Evolutionary conservation across 2,888 invertebrate species (phyloP), one percentile per base, ranked within the genome.

Genomic region (Troides oblongomaculatus): DNA sequence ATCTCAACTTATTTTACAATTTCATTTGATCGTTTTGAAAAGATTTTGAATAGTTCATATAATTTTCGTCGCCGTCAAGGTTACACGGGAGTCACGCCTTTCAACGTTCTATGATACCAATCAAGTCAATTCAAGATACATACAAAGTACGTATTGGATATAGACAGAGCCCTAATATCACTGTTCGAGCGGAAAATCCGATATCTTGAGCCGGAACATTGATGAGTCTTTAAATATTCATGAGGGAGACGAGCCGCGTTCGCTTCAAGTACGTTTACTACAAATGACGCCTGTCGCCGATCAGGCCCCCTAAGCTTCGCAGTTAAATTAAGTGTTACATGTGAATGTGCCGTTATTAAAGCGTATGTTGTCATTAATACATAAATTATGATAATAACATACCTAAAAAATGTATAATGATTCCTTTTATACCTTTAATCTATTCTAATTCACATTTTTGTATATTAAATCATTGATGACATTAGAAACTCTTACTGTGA

Each of bases 201-300:
- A 88, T 90, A 89, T 89, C 90, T 90, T 86, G 85, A 85, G 84
- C 83, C 77, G 76, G 80, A 84, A 82, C 86, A 89, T 87, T 87
- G 89, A 89, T 85, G 86, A 84, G 82, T 80, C 82, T 78, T 88
- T 88, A 87, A 87, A 91, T 90, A 90, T 91, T 88, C 89, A 90
- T 89, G 87, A 87, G 84, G 66, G 74, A 77, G 74, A 75, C 76
- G 77, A 75, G 73, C 76, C 76, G 75, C 75, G 74, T 76, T 75
- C 73, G 75, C 72, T 75, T 76, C 77, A 75, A 76, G 77, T 77
- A 74, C 76, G 77, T 77, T 77, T 82, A 79, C 81, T 82, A 81
- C 81, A 81, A 85, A 82, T 86, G 85, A 87, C 82, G 80, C 80
- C 84, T 88, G 85, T 84, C 86, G 81, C 78, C 78, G 79, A 81